Evolutionary conservation across 2,888 invertebrate genomes (phyloP).

Genomic region (Sarcophaga caerulescens): DNA sequence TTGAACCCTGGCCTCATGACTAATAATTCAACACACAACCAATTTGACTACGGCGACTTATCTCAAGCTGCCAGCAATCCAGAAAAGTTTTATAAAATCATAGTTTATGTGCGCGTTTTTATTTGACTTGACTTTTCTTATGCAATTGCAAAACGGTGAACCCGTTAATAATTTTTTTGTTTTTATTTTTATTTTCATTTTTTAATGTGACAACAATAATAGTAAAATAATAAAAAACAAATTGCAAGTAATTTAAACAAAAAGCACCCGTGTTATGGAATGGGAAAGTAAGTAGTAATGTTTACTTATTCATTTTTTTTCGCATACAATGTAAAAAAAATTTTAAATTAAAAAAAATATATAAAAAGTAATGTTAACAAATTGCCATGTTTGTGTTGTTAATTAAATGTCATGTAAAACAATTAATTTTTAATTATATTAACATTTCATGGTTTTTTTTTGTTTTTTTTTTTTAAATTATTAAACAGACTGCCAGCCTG

Average conservation of each 20-base stretch:
- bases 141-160: background rate
- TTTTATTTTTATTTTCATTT: background rate
- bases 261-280: conserved; percentile 16
- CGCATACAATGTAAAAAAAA: no score
- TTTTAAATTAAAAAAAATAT: background rate
- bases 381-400: conserved; percentile 58
- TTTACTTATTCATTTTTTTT: no score
- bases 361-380: background rate
- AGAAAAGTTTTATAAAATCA: no score
- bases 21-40: no score
- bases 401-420: conserved; percentile 61
- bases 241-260: conserved; percentile 17
- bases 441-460: conserved; percentile 15
- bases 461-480: conserved; percentile 26
- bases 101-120: no score
- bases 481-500: background rate
- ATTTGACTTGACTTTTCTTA: background rate
- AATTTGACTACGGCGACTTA: no score
- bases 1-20: no score
- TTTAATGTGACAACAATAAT: conserved; percentile 28
- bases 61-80: no score
- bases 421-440: conserved; percentile 58
- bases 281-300: no score
- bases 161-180: background rate
- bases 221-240: conserved; percentile 25